A percentile compares a stretch with the other conserved stretches of the same genome.
Evolutionary conservation across 2,888 invertebrate genomes (phyloP).

Genomic region (Urechis unicinctus): DNA sequence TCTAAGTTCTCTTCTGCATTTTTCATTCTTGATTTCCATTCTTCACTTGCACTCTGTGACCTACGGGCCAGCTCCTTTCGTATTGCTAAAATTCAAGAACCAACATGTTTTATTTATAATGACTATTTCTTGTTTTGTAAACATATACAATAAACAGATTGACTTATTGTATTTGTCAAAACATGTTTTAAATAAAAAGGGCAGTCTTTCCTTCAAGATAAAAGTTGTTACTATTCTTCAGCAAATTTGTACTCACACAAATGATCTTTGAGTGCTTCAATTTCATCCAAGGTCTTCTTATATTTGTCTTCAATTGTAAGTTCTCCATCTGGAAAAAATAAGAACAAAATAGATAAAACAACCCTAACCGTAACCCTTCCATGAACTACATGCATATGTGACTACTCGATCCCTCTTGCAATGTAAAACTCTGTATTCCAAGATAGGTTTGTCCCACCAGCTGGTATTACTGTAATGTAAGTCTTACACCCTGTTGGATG

Average conservation of each 20-base stretch:
- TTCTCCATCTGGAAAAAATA: conserved; percentile 29
- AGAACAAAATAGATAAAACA: neutral
- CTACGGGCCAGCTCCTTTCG: conserved; percentile 40
- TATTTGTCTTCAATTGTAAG: conserved; percentile 45
- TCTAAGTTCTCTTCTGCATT: conserved; percentile 33
- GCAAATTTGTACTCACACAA: conserved; percentile 24
- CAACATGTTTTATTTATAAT: too few species aligned
- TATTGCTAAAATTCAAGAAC: conserved; percentile 33
- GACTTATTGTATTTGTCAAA: too few species aligned
- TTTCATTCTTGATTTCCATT: conserved; percentile 30
- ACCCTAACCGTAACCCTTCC: too few species aligned
- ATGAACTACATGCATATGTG: too few species aligned
- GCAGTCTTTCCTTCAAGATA: too few species aligned
- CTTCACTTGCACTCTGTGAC: conserved; percentile 30
- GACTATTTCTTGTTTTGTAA: neutral
- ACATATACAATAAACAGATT: conserved; percentile 1
- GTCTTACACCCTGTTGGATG: too few species aligned
- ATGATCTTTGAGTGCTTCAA: conserved; percentile 47
- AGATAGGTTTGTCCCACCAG: too few species aligned
- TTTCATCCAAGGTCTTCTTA: conserved; percentile 43
- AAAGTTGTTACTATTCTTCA: neutral
- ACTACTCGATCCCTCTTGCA: too few species aligned
- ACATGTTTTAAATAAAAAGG: too few species aligned
- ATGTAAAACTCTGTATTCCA: too few species aligned
- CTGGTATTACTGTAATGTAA: too few species aligned